phyloP scores from a whole-genome alignment of 2,888 invertebrate genomes.

The Thysanoteuthis rhombus region DNA sequence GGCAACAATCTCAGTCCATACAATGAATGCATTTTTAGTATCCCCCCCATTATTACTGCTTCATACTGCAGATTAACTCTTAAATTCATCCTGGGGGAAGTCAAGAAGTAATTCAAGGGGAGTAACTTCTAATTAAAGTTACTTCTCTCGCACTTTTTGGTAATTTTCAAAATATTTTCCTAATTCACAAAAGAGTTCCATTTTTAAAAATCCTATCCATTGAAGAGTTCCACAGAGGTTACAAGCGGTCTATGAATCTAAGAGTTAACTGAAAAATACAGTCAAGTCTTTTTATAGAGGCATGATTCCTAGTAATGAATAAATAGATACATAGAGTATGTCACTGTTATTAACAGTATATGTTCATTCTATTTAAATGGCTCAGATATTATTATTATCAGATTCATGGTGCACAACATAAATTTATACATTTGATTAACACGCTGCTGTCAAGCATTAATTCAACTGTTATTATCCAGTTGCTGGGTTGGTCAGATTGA shows the following conservation, averaged over 20 bases:
- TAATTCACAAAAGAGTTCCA: too few species aligned
- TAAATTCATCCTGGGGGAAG: too few species aligned
- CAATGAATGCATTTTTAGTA: neutral
- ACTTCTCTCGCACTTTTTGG: too few species aligned
- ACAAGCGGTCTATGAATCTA: too few species aligned
- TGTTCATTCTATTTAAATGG: neutral
- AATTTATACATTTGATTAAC: neutral
- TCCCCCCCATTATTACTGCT: neutral
- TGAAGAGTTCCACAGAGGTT: too few species aligned
- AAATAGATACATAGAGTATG: neutral
- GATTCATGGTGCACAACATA: neutral
- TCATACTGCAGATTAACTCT: too few species aligned
- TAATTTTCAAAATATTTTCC: too few species aligned
- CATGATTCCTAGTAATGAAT: neutral
- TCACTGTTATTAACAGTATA: neutral
- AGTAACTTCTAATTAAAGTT: too few species aligned
- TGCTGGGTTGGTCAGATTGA: neutral
- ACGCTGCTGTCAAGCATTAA: neutral
- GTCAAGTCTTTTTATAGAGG: neutral
- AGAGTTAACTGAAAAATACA: too few species aligned
- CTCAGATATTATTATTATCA: too few species aligned
- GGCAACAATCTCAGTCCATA: neutral
- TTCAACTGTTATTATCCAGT: neutral
- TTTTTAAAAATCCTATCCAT: too few species aligned
- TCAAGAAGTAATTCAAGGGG: too few species aligned